Conservation (phyloP, 2,797 vertebrate genomes). For the Sebastes taczanowskii region DNA sequence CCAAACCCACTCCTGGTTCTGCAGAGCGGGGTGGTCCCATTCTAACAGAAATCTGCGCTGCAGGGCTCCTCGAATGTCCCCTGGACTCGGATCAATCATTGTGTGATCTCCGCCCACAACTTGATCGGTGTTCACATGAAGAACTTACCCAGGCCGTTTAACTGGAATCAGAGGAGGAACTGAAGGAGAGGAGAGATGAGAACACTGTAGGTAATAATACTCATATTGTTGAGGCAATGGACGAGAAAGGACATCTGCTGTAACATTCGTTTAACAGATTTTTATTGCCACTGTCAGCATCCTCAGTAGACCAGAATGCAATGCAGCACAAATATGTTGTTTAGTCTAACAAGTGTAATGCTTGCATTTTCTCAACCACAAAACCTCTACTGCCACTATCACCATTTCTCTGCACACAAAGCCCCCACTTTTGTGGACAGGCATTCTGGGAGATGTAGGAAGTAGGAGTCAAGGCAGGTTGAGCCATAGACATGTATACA, state of each 20-base stretch:
- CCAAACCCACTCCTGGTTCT: constrained; percentile 53
- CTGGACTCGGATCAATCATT: constrained; percentile 12
- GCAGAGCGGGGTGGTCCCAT: constrained; percentile 18
- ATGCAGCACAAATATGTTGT: neutral
- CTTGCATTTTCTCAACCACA: neutral
- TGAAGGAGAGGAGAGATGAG: neutral
- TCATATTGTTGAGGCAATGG: neutral
- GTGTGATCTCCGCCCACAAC: neutral
- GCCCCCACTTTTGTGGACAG: neutral
- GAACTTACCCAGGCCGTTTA: neutral
- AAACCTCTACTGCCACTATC: neutral
- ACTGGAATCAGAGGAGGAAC: neutral
- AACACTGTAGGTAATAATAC: neutral
- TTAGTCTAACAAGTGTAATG: neutral
- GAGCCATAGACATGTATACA: neutral
- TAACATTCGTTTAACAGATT: neutral
- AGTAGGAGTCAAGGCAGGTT: neutral
- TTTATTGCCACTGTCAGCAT: neutral
- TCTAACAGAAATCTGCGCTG: neutral
- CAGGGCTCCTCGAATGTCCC: neutral
- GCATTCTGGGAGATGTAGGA: constrained; percentile 8
- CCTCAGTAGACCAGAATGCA: neutral
- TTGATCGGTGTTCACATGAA: neutral
- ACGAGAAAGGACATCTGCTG: neutral
- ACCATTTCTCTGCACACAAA: neutral